Conservation (phyloP, 2,113 vertebrate species). For the Dipodomys spectabilis region DNA sequence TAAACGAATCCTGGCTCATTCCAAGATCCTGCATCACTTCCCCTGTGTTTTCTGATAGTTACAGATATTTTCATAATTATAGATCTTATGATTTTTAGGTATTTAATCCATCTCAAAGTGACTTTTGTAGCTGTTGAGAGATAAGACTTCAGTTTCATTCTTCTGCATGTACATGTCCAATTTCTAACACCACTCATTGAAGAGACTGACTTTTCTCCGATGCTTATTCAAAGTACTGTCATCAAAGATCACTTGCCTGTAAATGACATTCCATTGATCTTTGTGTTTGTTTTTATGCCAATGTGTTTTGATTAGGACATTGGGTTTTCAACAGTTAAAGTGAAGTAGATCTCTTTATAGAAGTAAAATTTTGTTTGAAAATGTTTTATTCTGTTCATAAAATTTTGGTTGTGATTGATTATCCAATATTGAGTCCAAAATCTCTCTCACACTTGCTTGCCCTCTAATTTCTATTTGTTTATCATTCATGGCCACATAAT, state of each 20-base stretch:
- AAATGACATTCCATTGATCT: neutral
- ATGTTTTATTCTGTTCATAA: neutral
- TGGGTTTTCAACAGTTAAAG: neutral
- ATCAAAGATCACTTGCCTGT: neutral
- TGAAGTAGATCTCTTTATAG: neutral
- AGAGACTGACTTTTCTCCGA: neutral
- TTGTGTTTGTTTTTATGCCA: neutral
- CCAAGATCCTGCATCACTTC: neutral
- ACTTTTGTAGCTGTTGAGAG: no score
- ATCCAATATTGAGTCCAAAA: neutral
- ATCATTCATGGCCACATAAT: neutral
- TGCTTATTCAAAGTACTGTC: neutral
- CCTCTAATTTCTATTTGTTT: neutral
- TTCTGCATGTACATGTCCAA: neutral
- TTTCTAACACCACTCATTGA: neutral
- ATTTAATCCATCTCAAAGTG: neutral
- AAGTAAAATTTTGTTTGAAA: slow-evolving; percentile 40
- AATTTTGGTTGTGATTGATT: slow-evolving; percentile 6
- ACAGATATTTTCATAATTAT: neutral
- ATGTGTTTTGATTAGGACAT: neutral
- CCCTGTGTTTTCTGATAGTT: neutral
- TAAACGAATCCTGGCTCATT: neutral
- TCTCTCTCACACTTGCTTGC: neutral
- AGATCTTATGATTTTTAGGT: neutral
- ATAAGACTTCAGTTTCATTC: neutral